A percentile compares a stretch with the other conserved stretches of the same genome.
Conservation (phyloP, 2,888 invertebrate genomes). For the Nomada ferruginata region DNA sequence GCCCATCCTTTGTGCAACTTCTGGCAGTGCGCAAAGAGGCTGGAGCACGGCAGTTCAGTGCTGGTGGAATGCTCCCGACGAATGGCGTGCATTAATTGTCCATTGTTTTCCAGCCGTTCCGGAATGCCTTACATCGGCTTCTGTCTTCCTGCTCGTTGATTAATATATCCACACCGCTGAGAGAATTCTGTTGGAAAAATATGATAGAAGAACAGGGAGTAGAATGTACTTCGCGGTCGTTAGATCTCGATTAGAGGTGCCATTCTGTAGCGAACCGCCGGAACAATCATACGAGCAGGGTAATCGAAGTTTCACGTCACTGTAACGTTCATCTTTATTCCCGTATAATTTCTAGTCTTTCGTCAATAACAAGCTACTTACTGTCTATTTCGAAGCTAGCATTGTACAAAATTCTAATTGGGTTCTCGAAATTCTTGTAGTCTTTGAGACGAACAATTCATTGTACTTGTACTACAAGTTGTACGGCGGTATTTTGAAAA, state of each 20-base stretch:
- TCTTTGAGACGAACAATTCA: too few species aligned
- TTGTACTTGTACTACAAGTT: too few species aligned
- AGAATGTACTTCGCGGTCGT: neutral
- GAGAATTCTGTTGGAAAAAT: neutral
- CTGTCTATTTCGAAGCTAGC: too few species aligned
- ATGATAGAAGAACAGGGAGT: neutral
- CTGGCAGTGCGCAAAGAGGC: constrained; percentile 44
- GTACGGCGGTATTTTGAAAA: too few species aligned
- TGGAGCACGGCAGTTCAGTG: constrained; percentile 58
- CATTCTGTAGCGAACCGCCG: neutral
- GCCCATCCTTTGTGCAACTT: constrained; percentile 65
- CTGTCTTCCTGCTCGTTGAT: constrained; percentile 41
- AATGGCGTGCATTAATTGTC: constrained; percentile 80
- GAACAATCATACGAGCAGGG: too few species aligned
- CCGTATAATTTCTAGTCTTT: too few species aligned
- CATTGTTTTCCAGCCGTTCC: constrained; percentile 76
- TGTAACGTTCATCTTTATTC: too few species aligned
- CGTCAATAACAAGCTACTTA: too few species aligned
- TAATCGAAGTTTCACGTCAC: too few species aligned
- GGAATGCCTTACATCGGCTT: constrained; percentile 57
- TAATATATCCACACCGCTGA: constrained; percentile 17
- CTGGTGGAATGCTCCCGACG: constrained; percentile 70
- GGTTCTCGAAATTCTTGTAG: too few species aligned
- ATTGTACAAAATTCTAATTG: too few species aligned
- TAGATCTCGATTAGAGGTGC: neutral